Evolutionary conservation across 2,113 vertebrate species (phyloP), one percentile per base, ranked within the genome.

Genomic region (Melierax canorus): DNA sequence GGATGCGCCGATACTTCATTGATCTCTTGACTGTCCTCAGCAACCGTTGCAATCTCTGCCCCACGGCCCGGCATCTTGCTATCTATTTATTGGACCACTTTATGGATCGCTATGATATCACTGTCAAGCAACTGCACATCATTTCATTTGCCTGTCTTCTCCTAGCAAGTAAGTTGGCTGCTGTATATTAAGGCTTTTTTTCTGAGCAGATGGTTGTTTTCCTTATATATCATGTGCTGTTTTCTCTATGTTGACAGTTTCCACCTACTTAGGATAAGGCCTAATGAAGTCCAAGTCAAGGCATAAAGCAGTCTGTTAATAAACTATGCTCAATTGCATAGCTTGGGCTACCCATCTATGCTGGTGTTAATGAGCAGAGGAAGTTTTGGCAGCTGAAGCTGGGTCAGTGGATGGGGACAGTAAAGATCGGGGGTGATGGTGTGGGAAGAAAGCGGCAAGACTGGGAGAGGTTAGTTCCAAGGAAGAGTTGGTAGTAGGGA

Each of bases 11-110:
- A 39, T 99, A 99, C 98, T 99, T 99, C 74, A 98, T 99, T 5
- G 98, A 99, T 96, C 92, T 99, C 91, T 74, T 99, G 97, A 98
- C 98, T 92, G 97, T 99, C 92, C 97, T 99, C 94, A 99, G 99
- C 95, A 99, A 98, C 92, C 98, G 95, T 48, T 99, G 98, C 97
- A 97, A 98, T 96, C 98, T 99, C 21, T 99, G 99, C 90, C 98
- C 99, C 2, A 98, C 98, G 0, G 98, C 99, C 4, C 98, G 99
- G 39, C 99, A 99, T 94, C 98, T 99, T 34, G 99, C 99, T 5
- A 80, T 99, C 96, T 99, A 99, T 97, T 97, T 99, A 95, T 97
- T 99, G 94, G 99, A 99, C 96, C 98, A 99, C 96, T 99, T 99
- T 92, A 99, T 99, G 98, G 99, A 99, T 88, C 98, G 98, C 97